Evolutionary conservation across 2,113 vertebrate genomes (phyloP).

Genomic region (Pomatostomus ruficeps): DNA sequence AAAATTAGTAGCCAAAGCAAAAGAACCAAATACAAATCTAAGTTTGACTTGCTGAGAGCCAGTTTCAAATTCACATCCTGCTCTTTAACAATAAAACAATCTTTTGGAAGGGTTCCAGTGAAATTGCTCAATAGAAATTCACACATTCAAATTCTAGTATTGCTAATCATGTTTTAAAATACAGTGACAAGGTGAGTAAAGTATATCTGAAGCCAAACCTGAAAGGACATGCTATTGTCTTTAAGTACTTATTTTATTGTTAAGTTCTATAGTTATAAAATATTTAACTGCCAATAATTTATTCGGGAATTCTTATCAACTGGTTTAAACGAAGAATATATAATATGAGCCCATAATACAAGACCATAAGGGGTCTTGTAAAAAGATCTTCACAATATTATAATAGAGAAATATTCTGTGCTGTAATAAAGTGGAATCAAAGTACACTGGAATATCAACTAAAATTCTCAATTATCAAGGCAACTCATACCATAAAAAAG

Average conservation of each 20-base stretch:
- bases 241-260: conserved; percentile 21
- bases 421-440: neutral
- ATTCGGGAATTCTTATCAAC: neutral
- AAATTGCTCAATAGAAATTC: neutral
- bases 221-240: neutral
- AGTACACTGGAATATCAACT: neutral
- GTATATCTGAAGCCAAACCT: neutral
- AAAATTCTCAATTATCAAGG: neutral
- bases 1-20: conserved; percentile 52
- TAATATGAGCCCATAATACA: neutral
- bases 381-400: neutral
- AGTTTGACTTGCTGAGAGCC: neutral
- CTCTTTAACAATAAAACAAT: conserved; percentile 35
- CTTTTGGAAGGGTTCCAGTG: conserved; percentile 38
- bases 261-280: conserved; percentile 24
- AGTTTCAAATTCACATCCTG: conserved; percentile 21
- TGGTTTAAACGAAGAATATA: conserved; percentile 37
- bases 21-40: conserved; percentile 2
- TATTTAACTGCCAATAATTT: conserved; percentile 28
- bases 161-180: conserved; percentile 30
- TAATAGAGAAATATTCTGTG: neutral
- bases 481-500: neutral
- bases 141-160: conserved; percentile 21
- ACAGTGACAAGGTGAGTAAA: conserved; percentile 50
- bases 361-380: neutral